Conservation (phyloP, 2,888 invertebrate species). For the Agrochola macilenta region DNA sequence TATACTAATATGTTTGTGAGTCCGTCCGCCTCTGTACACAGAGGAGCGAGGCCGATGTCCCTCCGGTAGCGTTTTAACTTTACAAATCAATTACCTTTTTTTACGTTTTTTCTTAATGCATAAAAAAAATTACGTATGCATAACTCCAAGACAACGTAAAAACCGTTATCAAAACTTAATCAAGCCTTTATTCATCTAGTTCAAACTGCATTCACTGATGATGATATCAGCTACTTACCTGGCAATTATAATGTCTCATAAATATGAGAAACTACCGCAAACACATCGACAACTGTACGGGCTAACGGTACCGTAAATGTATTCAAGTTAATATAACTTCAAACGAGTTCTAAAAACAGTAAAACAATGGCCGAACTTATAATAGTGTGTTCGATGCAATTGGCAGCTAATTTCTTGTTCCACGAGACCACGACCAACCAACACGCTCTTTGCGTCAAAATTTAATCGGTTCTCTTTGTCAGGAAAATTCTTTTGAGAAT, state of each 20-base stretch:
- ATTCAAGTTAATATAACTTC: conserved; percentile 74
- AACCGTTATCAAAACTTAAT: conserved; percentile 10
- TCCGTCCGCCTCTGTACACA: conserved; percentile 76
- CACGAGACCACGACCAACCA: conserved; percentile 70
- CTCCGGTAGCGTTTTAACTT: conserved; percentile 44
- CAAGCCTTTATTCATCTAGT: not conserved
- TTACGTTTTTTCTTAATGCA: not conserved
- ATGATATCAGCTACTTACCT: conserved; percentile 19
- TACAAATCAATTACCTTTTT: conserved; percentile 42
- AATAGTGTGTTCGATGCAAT: conserved; percentile 89
- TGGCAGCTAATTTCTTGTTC: conserved; percentile 89
- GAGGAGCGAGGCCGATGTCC: conserved; percentile 54
- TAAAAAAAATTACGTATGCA: not conserved
- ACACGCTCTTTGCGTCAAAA: conserved; percentile 81
- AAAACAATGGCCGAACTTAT: conserved; percentile 88
- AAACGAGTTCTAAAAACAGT: conserved; percentile 85
- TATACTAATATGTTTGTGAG: conserved; percentile 87
- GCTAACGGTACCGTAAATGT: conserved; percentile 74
- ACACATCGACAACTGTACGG: conserved; percentile 49
- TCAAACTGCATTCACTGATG: conserved; percentile 21
- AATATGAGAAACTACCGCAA: conserved; percentile 50
- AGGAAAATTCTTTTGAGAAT: conserved; percentile 68
- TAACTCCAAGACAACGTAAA: not conserved
- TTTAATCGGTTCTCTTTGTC: conserved; percentile 83
- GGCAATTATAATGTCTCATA: conserved; percentile 33